Base-by-base conservation (phyloP, 2,888 invertebrate genomes). In the Hermodice carunculata region DNA sequence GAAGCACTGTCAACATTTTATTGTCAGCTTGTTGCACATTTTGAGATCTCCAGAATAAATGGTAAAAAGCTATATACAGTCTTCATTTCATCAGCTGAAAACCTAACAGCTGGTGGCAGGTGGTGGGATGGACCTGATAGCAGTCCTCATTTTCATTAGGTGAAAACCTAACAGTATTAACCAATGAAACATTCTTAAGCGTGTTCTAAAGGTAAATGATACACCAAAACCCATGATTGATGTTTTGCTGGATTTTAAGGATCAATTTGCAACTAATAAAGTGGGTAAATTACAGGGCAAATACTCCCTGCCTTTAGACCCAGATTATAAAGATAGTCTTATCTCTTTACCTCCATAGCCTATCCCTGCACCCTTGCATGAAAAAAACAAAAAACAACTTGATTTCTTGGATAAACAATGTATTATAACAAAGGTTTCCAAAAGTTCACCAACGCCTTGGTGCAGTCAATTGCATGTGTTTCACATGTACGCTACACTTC, bases 321-420 rank as follows among this genome's bases (percentile, higher is more conserved):
- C 53, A 3, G 53, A 53, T 31, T 53, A 31, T 19, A 53, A 53
- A 53, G 53, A 53, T 28, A 34, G 53, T 32, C 53, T 34, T 17
- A 26, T 53, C 19, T 31, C 53, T 3, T 34, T 11, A 32, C 32
- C 32, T 53, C 3, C 53, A 6, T 32, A 34, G 19, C 53, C 24
- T 8, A 11, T 51, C 8, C 51, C 53, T 17, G 49, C 28, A 22
- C 32, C 53, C 14, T 32, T 53, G 29, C 17, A 31, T n/a, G 53
- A 53, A n/a, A 4, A n/a, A 6, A 4, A 32, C 53, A 22, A 53
- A 34, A n/a, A 14, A 4, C 53, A 53, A 26, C 24, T 53, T 22
- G 53, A 53, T 31, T 53, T 11, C 24, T 24, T 49, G 6, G 49
- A 49, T 6, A 49, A 49, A 24, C 22, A 49, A 26, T 22, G 34